Conservation (phyloP, 2,888 invertebrate genomes). For the Xylocampa areola region DNA sequence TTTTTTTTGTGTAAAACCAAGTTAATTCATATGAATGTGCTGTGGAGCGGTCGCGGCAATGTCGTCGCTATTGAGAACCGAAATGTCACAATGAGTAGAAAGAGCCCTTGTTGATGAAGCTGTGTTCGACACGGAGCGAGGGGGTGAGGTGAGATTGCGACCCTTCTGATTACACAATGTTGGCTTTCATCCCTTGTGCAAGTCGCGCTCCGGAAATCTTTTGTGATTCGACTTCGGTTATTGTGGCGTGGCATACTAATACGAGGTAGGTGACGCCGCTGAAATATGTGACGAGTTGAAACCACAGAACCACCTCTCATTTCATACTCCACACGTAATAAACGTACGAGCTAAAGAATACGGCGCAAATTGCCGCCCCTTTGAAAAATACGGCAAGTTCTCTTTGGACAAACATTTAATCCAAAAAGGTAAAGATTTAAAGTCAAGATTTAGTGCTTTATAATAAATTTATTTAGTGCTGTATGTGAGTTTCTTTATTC, state of each 20-base stretch:
- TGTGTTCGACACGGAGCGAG: slow-evolving; percentile 82
- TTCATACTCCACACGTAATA: slow-evolving; percentile 66
- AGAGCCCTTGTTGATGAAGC: slow-evolving; percentile 88
- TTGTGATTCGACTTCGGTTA: slow-evolving; percentile 89
- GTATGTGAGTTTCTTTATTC: too few relatives aligned
- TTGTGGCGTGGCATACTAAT: slow-evolving; percentile 88
- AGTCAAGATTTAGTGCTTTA: too few relatives aligned
- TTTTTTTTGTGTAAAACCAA: slow-evolving; percentile 39
- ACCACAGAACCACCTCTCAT: slow-evolving; percentile 65
- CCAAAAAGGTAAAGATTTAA: too few relatives aligned
- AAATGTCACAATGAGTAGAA: slow-evolving; percentile 85
- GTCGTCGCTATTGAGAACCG: slow-evolving; percentile 73
- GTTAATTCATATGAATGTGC: slow-evolving; percentile 54
- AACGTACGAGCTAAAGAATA: slow-evolving; percentile 50
- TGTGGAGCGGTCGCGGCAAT: slow-evolving; percentile 34
- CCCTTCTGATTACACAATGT: slow-evolving; percentile 90
- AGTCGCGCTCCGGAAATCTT: slow-evolving; percentile 89
- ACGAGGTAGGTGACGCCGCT: slow-evolving; percentile 79
- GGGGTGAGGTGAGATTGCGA: slow-evolving; percentile 87
- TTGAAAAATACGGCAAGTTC: too few relatives aligned
- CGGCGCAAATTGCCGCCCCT: slow-evolving; percentile 45
- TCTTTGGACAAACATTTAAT: too few relatives aligned
- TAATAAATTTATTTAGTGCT: too few relatives aligned
- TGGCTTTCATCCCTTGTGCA: slow-evolving; percentile 89
- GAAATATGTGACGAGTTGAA: slow-evolving; percentile 78